Base-by-base conservation (phyloP, 2,888 invertebrate species). In the Platerodrilus igneus region DNA sequence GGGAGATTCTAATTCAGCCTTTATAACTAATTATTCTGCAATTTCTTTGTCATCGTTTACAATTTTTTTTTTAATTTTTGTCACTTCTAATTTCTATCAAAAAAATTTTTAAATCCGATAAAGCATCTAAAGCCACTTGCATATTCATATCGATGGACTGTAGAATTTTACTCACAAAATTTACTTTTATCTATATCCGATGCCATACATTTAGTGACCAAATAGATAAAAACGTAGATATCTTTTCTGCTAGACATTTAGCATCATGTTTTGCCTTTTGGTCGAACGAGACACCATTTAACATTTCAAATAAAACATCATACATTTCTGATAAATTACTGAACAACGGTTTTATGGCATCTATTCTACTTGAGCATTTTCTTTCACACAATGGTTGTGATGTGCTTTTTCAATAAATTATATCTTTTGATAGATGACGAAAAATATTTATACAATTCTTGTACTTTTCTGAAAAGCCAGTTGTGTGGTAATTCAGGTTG, bases 41-140 rank as follows among this genome's bases (percentile, higher is more conserved):
- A 31, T 31, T 21, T 40, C 20, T 32, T 27, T 33, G 26, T 21
- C 26, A 16, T 23, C 8, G 13, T 23, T 18, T 14, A 49, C 37
- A 47, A 45, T 45, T 45, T 44, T 28, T 21, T n/a, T 41, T 36
- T 37, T 47, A 49, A 45, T 32, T 47, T 31, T 10, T 30, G 41
- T 47, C 41, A 17, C 39, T 37, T 45, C 47, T 44, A 42, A 43
- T 38, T 43, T 48, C 35, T 45, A 30, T 45, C 36, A 51, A 41
- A 45, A 47, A 48, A 21, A 31, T 38, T 18, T 44, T 46, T 38
- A 48, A 41, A 41, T 50, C 41, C 17, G 40, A 37, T 42, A 50
- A 50, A 38, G 48, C 44, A 46, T 50, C 41, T 44, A 37, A 38
- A 48, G 47, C 42, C 28, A 48, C 43, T 50, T 50, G 48, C 35